A percentile compares a stretch with the other conserved stretches of the same genome.
phyloP scores from a whole-genome alignment of 2,888 invertebrate species.

The Tribolium freemani region DNA sequence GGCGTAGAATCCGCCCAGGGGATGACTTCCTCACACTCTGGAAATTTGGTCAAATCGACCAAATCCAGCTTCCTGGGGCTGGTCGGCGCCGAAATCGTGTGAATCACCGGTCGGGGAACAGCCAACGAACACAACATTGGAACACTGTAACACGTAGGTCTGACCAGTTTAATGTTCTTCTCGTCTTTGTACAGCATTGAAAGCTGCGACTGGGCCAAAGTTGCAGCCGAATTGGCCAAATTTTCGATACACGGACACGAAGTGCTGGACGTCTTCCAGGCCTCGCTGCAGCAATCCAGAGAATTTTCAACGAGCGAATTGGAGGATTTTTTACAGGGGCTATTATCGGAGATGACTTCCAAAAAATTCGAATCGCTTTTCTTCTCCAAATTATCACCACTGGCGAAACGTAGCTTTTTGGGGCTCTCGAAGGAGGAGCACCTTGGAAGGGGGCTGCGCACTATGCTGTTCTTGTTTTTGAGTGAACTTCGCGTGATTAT shows the following conservation, averaged over 20 bases:
- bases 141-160: constrained; percentile 60
- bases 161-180: constrained; percentile 45
- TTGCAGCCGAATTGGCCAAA: constrained; percentile 65
- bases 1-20: constrained; percentile 63
- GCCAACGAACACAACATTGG: constrained; percentile 60
- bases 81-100: constrained; percentile 63
- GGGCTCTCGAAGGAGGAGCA: constrained; percentile 89
- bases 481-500: constrained; percentile 76
- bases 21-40: constrained; percentile 59
- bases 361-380: constrained; percentile 69
- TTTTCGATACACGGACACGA: constrained; percentile 83
- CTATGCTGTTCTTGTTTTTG: constrained; percentile 76
- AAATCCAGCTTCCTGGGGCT: constrained; percentile 59
- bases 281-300: constrained; percentile 69
- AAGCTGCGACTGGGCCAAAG: constrained; percentile 63
- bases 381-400: constrained; percentile 57
- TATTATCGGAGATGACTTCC: constrained; percentile 74
- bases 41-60: constrained; percentile 52
- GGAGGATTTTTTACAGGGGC: constrained; percentile 70
- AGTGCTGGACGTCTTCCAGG: constrained; percentile 71
- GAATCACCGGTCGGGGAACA: constrained; percentile 54
- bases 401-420: constrained; percentile 78
- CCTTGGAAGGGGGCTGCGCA: constrained; percentile 72
- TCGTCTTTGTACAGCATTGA: constrained; percentile 57
- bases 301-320: constrained; percentile 70